A percentile compares a stretch with the other conserved stretches of the same genome.
phyloP scores from a whole-genome alignment of 2,797 vertebrate species.

The Cossypha niveicapilla region DNA sequence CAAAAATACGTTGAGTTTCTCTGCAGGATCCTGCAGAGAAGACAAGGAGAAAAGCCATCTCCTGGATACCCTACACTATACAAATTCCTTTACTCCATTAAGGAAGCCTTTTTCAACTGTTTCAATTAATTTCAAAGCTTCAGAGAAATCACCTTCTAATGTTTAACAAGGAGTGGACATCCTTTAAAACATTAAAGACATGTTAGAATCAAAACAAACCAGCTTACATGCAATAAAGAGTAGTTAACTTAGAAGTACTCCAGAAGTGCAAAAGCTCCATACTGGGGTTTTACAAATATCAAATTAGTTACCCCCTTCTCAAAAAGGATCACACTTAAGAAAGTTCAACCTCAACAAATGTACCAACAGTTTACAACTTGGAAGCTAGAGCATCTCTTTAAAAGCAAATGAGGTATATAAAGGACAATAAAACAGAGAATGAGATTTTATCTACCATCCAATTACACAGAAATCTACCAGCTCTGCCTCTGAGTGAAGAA shows the following conservation, averaged over 20 bases:
- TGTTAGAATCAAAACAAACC: constrained; percentile 1
- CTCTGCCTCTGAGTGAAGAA: not conserved
- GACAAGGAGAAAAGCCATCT: not conserved
- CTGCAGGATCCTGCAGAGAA: not conserved
- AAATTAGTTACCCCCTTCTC: not conserved
- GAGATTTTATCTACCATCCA: not conserved
- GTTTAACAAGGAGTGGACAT: not conserved
- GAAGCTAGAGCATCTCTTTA: not conserved
- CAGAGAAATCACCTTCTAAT: not conserved
- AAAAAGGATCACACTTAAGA: not conserved
- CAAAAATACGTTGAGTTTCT: not conserved
- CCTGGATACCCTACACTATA: not conserved
- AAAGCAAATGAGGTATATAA: not conserved
- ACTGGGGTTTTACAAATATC: not conserved
- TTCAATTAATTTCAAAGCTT: constrained; percentile 26
- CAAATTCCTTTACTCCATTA: not conserved
- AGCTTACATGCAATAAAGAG: not conserved
- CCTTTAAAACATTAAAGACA: not conserved
- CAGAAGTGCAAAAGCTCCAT: not conserved
- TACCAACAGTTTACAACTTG: not conserved
- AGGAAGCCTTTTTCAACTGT: not conserved
- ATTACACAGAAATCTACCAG: not conserved
- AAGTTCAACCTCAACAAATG: not conserved
- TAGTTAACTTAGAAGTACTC: not conserved
- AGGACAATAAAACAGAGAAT: not conserved